Base-by-base conservation (phyloP, 2,113 vertebrate species). In the Poeciliopsis retropinna region DNA sequence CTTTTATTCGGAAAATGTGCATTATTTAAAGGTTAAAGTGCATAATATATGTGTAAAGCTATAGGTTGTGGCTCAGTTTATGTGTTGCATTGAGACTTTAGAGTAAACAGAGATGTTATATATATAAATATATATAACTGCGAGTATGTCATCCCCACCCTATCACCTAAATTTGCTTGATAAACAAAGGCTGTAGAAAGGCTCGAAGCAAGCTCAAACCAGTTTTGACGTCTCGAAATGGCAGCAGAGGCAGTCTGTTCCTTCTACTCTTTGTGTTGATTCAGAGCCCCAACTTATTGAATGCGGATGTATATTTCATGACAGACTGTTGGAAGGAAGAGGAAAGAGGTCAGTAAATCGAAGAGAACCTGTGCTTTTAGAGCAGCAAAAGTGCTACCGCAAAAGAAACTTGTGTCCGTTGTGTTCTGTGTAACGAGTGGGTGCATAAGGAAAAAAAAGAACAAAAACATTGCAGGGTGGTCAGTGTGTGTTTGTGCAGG, bases 281-380 rank as follows among this genome's bases (percentile, higher is more conserved):
- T 77, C 32, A 72, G 47, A 65, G 77, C 79, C 44, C 72, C 76
- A 72, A 78, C 76, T 76, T 84, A 87, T 78, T 89, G 84, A 85
- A 83, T 74, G 61, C 77, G 73, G 84, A 90, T 91, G 60, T 88
- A 92, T 92, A 87, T 90, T 93, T 92, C 75, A 91, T 89, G 78
- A 78, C 86, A 41, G 37, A 34, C 67, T 79, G 75, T 51, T 68
- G 83, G 82, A 72, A 82, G 29, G 30, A 61, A 77, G 74, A 70
- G 39, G 39, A 63, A 66, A 77, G 64, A 60, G 76, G 72, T 75
- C 27, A 27, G 70, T 75, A 82, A 73, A 66, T 80, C 4, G 64
- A 64, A 79, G 60, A 67, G 65, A 68, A 72, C 73, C 31, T 72
- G 67, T 60, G 28, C 31, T 70, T 74, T 76, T 70, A 30, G 31